Conservation (phyloP, 2,888 invertebrate species). For the Thymelicus sylvestris region DNA sequence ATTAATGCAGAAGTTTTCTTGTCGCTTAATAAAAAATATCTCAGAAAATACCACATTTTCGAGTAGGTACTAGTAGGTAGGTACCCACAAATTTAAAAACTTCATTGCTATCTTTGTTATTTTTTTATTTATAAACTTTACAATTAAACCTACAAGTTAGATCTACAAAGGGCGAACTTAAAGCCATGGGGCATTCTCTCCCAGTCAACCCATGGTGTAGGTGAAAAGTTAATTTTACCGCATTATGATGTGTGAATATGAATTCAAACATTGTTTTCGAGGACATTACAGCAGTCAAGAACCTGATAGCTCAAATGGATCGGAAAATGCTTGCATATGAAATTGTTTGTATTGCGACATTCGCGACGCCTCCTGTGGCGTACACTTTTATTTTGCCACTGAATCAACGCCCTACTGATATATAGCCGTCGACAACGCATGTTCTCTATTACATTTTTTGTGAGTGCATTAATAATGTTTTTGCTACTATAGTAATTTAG, state of each 20-base stretch:
- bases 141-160: too few species aligned
- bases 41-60: too few species aligned
- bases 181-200: too few species aligned
- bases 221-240: too few species aligned
- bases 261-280: conserved; percentile 46
- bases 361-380: conserved; percentile 68
- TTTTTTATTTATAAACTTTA: too few species aligned
- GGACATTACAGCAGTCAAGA: conserved; percentile 53
- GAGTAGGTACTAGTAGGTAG: too few species aligned
- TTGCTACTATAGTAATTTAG: conserved; percentile 24
- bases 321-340: conserved; percentile 69
- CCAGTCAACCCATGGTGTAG: too few species aligned
- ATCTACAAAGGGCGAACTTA: too few species aligned
- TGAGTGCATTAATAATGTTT: conserved; percentile 48
- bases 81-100: too few species aligned
- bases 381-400: conserved; percentile 67
- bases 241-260: background rate
- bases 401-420: conserved; percentile 75
- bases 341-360: conserved; percentile 72
- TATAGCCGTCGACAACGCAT: conserved; percentile 62
- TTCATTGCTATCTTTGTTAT: too few species aligned
- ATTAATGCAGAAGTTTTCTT: too few species aligned
- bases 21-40: too few species aligned
- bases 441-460: conserved; percentile 65
- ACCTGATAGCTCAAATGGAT: conserved; percentile 62